Evolutionary conservation across 2,888 invertebrate genomes (phyloP), one percentile per base, ranked within the genome.

Genomic region (Nipponacmea schrenckii): DNA sequence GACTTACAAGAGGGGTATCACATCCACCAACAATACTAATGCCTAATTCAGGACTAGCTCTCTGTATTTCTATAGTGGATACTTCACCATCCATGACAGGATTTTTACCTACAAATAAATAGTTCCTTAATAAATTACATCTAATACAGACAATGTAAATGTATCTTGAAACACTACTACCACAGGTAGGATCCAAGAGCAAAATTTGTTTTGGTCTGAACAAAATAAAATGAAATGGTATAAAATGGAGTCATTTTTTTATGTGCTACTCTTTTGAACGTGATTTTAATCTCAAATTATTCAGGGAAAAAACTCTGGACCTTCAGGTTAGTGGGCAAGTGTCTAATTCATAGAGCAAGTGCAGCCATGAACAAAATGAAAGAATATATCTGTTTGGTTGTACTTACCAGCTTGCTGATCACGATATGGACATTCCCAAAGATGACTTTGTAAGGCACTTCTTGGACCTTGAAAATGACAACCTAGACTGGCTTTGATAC

Each of bases 1-100:
- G 31, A 83, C 88, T 85, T 80, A 90, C 90, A 85, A 90, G 80
- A 44, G 90, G 90, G 10, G 90, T 90, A 79, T 90, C 90, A 74
- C 87, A 87, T 7, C 90, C 90, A 14, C 90, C 90, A 12, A 90
- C 90, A 65, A 90, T 86, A 74, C 89, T 89, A 76, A 90, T 86
- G 14, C 90, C 90, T 39, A 90, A 82, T 70, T 88, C 86, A 8
- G 85, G 75, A 67, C 84, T 79, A 27, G 79, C 78, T 62, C 90
- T 80, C 74, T 88, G 88, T 66, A 90, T 89, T 80, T 90, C 90
- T 69, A 90, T 88, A 62, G 89, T 89, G 24, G 88, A 88, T 69
- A 90, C 88, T 71, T 90, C 89, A 0, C 90, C 90, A 71, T 89
- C 88, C 48, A 88, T 74, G 44, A 90, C 80, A 68, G 88, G 84